Conservation (phyloP, 2,113 vertebrate genomes). For the Glaucidium brasilianum region DNA sequence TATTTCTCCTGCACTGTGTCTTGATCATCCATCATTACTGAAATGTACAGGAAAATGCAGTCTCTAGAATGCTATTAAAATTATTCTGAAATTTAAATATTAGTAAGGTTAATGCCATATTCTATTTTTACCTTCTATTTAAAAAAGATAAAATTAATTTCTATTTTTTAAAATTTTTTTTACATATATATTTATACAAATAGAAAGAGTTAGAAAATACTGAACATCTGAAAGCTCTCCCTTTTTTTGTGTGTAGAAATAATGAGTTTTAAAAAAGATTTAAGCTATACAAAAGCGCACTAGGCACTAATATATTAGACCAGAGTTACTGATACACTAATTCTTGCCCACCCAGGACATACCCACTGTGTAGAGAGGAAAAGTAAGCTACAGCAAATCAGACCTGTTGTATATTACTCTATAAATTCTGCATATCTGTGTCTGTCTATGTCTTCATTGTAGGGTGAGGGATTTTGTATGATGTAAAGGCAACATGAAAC, state of each 20-base stretch:
- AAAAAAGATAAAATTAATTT: background rate
- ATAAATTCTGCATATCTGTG: background rate
- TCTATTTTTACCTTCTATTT: background rate
- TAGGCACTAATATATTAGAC: background rate
- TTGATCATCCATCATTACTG: constrained; percentile 33
- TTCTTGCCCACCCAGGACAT: background rate
- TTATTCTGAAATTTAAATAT: constrained; percentile 10
- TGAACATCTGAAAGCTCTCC: background rate
- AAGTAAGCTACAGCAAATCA: background rate
- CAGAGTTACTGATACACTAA: background rate
- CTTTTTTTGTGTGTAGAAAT: background rate
- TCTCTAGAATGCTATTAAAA: constrained; percentile 9
- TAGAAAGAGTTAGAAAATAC: background rate
- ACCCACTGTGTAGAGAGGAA: background rate
- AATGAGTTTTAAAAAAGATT: background rate
- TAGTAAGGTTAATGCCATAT: background rate
- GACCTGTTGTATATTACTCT: background rate
- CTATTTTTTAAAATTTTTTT: background rate
- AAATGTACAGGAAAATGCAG: constrained; percentile 47
- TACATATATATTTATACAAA: background rate
- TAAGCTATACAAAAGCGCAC: background rate
- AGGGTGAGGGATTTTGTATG: background rate
- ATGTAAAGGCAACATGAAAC: background rate
- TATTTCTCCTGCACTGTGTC: background rate
- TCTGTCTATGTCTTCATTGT: background rate